Base-by-base conservation (phyloP, 2,797 vertebrate genomes). In the Crenichthys baileyi region DNA sequence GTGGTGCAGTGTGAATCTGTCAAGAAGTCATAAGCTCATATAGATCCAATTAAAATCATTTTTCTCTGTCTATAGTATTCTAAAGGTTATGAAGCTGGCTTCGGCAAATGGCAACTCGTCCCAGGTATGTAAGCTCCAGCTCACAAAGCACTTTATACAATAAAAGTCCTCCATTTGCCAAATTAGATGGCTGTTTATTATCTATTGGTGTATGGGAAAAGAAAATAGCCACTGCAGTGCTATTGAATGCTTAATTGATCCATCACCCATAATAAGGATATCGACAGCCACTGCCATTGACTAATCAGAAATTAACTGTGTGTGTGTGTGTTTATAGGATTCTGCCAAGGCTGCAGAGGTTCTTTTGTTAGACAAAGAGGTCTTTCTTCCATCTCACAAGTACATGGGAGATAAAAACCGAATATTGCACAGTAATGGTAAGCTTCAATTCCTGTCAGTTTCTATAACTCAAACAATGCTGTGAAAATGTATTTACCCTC, bases 41-140 rank as follows among this genome's bases (percentile, higher is more conserved):
- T 18, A 53, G 63, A 72, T 68, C 7, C 1, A 50, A 44, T 50
- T 51, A 31, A 51, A 84, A 76, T 67, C 2, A 15, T 84, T 63
- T 89, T 29, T 79, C 85, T 90, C 36, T 84, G 26, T 73, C 78
- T 16, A 6, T 92, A 99, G 98, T 91, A 98, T 99, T 93, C 94
- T 99, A 79, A 99, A 98, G 94, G 97, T 97, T 24, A 97, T 98
- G 97, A 99, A 98, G 92, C 92, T 97, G 94, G 96, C 96, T 61
- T 97, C 97, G 1, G 94, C 96, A 20, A 96, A 97, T 82, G 97
- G 97, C 91, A 94, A 91, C 93, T 96, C 97, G 4, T 95, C 97
- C 76, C 97, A 97, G 97, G 98, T 97, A 95, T 2, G 29, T 56
- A 36, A 29, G 20, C 72, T 75, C 13, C 26, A 29, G 58, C 78